Conservation (phyloP, 2,113 vertebrate species). For the Otolemur garnettii region DNA sequence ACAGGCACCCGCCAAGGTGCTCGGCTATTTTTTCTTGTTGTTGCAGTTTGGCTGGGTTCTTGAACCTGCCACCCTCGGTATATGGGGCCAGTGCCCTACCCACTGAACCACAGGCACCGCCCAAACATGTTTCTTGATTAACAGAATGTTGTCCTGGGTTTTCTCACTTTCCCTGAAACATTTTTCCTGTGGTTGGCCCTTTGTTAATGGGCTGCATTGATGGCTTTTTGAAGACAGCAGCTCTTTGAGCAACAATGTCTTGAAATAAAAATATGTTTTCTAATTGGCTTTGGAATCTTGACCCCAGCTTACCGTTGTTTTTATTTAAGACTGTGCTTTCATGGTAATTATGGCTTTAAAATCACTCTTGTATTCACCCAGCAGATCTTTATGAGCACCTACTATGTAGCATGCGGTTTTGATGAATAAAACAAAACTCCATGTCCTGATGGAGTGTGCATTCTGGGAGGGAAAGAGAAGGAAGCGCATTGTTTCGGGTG, state of each 20-base stretch:
- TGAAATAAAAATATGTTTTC: conserved; percentile 47
- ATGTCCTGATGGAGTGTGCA: accelerated
- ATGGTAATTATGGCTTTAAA: not conserved
- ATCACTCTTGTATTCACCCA: not conserved
- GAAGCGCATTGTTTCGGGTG: not conserved
- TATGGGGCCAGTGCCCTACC: too few species aligned
- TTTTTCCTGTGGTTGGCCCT: not conserved
- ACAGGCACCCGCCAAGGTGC: too few species aligned
- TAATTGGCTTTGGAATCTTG: not conserved
- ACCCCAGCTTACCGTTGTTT: not conserved
- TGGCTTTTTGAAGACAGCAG: not conserved
- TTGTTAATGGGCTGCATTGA: not conserved
- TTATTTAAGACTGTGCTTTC: not conserved
- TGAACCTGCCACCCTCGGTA: too few species aligned
- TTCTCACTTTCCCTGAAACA: not conserved
- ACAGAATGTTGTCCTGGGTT: not conserved
- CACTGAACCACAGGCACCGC: too few species aligned
- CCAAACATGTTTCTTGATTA: not conserved
- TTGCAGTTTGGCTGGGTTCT: too few species aligned
- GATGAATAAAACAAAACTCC: not conserved
- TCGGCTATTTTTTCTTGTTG: too few species aligned
- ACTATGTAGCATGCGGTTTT: not conserved
- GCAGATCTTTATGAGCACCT: not conserved
- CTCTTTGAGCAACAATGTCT: not conserved
- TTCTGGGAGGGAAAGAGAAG: not conserved